Base-by-base conservation (phyloP, 2,888 invertebrate species). In the Athrips mouffetella region DNA sequence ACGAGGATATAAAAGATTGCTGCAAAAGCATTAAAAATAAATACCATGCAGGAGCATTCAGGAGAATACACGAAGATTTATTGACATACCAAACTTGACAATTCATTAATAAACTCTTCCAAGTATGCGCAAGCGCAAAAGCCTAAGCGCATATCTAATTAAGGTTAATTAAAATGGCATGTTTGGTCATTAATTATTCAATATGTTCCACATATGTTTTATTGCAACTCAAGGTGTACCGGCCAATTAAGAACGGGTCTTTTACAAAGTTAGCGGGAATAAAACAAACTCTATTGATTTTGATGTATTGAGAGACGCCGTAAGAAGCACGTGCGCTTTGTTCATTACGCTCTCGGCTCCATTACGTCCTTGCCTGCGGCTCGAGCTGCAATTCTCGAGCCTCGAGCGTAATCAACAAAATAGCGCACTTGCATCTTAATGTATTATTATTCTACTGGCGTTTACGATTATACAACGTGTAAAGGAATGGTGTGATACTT, bases 71-170 rank as follows among this genome's bases (percentile, higher is more conserved):
- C 11, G 8, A 40, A 7, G 40, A 40, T 40, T 61, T 53, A 50
- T 54, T 52, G 45, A 48, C 52, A 56, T 55, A 51, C 57, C 53
- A 51, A 59, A 52, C 58, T 59, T 58, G 61, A 61, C 62, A 57
- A 54, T 23, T 48, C 53, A 47, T 59, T 59, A 63, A 61, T 60
- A 62, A 57, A 48, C 48, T 51, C 47, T 47, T 48, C 5, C 29
- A 15, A 52, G 51, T 7, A 25, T 41, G 45, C 25, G 20, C 29
- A 18, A 4, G 25, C 10, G 16, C 42, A 42, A 29, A 41, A 25
- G 29, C 11, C 47, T 37, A 48, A 40, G 41, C 45, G 45, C 49
- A 41, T 44, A 41, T 48, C 49, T 31, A 46, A 49, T 45, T 48
- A 48, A 50, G 48, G 45, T 48, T 51, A 55, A 48, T 55, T 50